Conservation (phyloP, 2,113 vertebrate genomes). For the Okapia johnstoni region DNA sequence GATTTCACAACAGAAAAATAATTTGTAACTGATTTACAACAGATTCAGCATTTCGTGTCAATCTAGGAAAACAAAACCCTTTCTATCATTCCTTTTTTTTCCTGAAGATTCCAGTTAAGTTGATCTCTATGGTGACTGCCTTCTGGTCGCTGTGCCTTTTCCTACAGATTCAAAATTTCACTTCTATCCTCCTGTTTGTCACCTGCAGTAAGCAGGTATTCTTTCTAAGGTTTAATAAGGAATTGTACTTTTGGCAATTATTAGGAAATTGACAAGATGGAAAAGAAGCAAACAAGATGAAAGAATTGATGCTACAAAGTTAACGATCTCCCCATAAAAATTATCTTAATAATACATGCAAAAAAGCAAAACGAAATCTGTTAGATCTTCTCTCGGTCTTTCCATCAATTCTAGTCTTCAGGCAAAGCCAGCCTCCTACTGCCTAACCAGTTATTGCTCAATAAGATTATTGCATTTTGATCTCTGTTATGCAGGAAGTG, state of each 20-base stretch:
- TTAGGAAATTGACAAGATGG: constrained; percentile 8
- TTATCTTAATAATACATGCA: background rate
- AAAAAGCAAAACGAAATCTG: background rate
- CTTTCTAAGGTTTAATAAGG: background rate
- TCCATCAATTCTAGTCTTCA: background rate
- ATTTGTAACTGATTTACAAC: background rate
- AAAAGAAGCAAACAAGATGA: background rate
- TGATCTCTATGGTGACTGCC: background rate
- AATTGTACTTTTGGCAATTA: background rate
- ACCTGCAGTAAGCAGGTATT: background rate
- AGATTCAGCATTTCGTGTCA: background rate
- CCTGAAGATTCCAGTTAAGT: background rate
- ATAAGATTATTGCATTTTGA: background rate
- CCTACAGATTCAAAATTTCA: background rate
- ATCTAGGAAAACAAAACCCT: background rate
- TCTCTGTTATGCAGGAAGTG: background rate
- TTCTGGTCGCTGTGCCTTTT: background rate
- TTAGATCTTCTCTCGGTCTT: background rate
- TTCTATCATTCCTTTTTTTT: background rate
- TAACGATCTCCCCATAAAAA: background rate
- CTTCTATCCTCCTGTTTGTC: background rate
- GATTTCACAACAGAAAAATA: background rate
- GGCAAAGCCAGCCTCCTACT: background rate
- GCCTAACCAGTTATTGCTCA: background rate
- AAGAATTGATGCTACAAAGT: background rate